Percentiles rank a stretch among this genome's conserved stretches.
phyloP scores from a whole-genome alignment of 2,888 invertebrate species.

The Bembecia ichneumoniformis region DNA sequence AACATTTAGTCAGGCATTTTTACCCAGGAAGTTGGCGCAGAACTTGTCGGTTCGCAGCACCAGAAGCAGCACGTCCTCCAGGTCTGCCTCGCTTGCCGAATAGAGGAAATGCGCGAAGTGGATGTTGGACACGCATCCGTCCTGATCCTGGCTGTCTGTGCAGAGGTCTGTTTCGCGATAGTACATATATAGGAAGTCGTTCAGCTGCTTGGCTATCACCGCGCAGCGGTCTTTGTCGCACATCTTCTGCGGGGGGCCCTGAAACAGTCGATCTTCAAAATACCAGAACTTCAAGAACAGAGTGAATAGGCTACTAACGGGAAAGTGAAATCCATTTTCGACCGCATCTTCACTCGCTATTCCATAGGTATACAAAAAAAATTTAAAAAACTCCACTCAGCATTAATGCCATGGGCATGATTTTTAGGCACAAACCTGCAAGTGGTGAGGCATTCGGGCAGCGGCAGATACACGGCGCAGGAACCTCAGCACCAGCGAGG shows the following conservation, averaged over 20 bases:
- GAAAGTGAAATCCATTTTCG: too few relatives aligned
- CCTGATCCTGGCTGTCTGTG: conserved; percentile 78
- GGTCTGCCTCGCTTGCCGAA: conserved; percentile 77
- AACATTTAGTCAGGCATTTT: too few relatives aligned
- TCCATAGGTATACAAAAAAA: too few relatives aligned
- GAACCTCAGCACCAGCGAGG: conserved; percentile 82
- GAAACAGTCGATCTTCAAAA: conserved; percentile 4
- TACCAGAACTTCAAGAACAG: too few relatives aligned
- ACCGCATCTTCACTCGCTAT: too few relatives aligned
- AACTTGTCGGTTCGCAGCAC: conserved; percentile 73
- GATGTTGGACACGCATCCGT: conserved; percentile 64
- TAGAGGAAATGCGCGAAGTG: conserved; percentile 64
- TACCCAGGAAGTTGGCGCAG: conserved; percentile 70
- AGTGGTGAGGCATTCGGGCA: conserved; percentile 77
- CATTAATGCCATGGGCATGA: too few relatives aligned
- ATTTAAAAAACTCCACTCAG: neutral
- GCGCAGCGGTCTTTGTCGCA: conserved; percentile 87
- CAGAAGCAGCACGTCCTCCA: conserved; percentile 79
- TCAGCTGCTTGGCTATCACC: conserved; percentile 85
- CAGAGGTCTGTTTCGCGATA: conserved; percentile 86
- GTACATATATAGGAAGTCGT: conserved; percentile 87
- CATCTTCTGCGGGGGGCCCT: conserved; percentile 81
- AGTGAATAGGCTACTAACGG: too few relatives aligned
- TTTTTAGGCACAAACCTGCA: conserved; percentile 42
- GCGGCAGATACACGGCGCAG: conserved; percentile 80